Evolutionary conservation across 2,888 invertebrate species (phyloP).

Genomic region (Leptarthrus brevirostris): DNA sequence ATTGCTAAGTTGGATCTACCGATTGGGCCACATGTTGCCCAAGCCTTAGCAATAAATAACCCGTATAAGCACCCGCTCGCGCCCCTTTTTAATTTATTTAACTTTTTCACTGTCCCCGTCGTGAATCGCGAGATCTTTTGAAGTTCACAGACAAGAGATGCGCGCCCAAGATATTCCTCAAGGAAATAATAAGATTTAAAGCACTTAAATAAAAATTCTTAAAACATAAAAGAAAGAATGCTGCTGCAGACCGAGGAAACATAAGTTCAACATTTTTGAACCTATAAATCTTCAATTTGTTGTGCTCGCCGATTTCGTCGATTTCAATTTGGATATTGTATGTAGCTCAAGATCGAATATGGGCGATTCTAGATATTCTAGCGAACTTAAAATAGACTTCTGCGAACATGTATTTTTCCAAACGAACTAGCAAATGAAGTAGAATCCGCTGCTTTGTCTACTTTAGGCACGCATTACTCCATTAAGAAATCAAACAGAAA

Average conservation of each 20-base stretch:
- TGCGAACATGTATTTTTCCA: too few relatives aligned
- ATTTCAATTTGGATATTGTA: too few relatives aligned
- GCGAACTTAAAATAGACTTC: too few relatives aligned
- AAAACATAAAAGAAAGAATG: neutral
- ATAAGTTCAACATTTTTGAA: neutral
- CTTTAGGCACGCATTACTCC: slow-evolving; percentile 5
- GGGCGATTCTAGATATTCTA: too few relatives aligned
- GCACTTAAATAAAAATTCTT: neutral
- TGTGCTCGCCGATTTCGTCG: too few relatives aligned
- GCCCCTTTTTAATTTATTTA: slow-evolving; percentile 39
- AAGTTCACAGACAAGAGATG: neutral
- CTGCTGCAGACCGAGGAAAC: neutral
- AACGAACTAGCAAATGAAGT: too few relatives aligned
- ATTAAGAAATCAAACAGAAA: slow-evolving; percentile 4
- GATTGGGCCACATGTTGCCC: slow-evolving; percentile 42
- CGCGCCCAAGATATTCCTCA: neutral
- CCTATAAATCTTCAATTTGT: too few relatives aligned
- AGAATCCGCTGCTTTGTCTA: too few relatives aligned
- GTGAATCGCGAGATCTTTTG: neutral
- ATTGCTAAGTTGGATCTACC: neutral
- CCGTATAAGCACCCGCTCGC: neutral
- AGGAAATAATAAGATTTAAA: slow-evolving; percentile 19
- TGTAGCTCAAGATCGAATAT: too few relatives aligned
- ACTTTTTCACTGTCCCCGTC: neutral
- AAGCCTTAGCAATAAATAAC: slow-evolving; percentile 35